phyloP scores from a whole-genome alignment of 37 sponge, comb jelly and placozoan species.

The Beroe ovata region DNA sequence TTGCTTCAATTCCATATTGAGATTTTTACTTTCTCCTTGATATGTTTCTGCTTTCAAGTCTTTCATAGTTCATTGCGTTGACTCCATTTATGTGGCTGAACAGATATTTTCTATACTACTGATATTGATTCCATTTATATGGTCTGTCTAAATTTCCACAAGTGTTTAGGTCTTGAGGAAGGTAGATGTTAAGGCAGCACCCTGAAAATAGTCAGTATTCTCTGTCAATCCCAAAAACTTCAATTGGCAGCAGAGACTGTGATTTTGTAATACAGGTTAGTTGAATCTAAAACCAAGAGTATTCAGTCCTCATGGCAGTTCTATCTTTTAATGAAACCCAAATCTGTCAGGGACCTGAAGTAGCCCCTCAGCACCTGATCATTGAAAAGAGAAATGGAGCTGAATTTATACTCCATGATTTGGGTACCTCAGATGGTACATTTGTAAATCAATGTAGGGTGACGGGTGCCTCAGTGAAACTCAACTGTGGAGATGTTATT shows the following conservation, averaged over 20 bases:
- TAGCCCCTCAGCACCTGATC: slow-evolving; percentile 36
- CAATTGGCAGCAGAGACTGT: slow-evolving; percentile 61
- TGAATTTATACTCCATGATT: slow-evolving; percentile 44
- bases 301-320: no score
- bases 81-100: no score
- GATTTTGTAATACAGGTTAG: slow-evolving; percentile 46
- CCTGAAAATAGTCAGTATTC: slow-evolving; percentile 36
- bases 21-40: no score
- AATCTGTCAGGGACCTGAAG: slow-evolving; percentile 65
- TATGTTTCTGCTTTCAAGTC: no score
- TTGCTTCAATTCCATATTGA: no score
- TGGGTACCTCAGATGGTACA: slow-evolving; percentile 51
- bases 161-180: no score
- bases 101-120: no score
- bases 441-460: slow-evolving; percentile 54
- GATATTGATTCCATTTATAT: no score
- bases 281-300: no score
- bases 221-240: slow-evolving; percentile 56
- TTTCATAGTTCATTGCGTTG: no score
- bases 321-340: no score
- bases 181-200: slow-evolving; percentile 58
- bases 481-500: slow-evolving; percentile 57
- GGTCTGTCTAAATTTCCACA: no score
- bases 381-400: slow-evolving; percentile 49
- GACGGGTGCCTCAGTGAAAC: slow-evolving; percentile 52